These are phyloP conservation scores for Lamellibrachia columna DNA, from an alignment of 2,888 invertebrate species.

Conservation along the genomic window DNA sequence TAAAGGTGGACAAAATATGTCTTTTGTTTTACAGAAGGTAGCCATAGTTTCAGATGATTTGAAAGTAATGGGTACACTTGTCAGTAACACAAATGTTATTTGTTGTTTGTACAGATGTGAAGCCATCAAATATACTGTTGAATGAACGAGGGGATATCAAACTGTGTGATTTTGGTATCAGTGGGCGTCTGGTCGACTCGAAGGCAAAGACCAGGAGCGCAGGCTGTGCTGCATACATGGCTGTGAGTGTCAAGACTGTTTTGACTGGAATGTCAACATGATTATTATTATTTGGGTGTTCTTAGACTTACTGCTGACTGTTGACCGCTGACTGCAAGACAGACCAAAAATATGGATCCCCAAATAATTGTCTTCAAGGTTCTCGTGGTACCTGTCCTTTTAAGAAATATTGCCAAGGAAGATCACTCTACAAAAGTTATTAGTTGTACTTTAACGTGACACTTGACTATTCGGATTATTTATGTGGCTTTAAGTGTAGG, in stretches of 20 bases:
- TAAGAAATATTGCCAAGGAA: background rate
- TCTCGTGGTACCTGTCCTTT: background rate
- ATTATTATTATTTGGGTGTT: too few relatives aligned
- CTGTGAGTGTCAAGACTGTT: conserved; percentile 73
- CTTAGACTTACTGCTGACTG: too few relatives aligned
- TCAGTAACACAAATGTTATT: background rate
- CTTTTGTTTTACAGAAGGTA: too few relatives aligned
- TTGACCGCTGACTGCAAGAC: background rate
- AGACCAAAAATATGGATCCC: background rate
- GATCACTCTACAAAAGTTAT: background rate
- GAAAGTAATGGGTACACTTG: too few relatives aligned
- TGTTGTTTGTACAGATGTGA: conserved; percentile 78
- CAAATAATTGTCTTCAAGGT: background rate
- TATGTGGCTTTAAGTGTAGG: too few relatives aligned
- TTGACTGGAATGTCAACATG: too few relatives aligned
- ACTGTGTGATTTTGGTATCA: conserved; percentile 99
- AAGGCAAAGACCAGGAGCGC: conserved; percentile 95
- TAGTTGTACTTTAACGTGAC: background rate
- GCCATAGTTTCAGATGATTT: too few relatives aligned
- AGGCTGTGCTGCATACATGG: conserved; percentile 99
- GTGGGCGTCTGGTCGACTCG: conserved; percentile 96
- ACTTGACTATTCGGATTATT: too few relatives aligned
- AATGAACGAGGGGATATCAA: conserved; percentile 96
- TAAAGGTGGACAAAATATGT: too few relatives aligned
- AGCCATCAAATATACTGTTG: conserved; percentile 97